Base-by-base conservation (phyloP, 2,797 vertebrate species). In the Silurus aristotelis region DNA sequence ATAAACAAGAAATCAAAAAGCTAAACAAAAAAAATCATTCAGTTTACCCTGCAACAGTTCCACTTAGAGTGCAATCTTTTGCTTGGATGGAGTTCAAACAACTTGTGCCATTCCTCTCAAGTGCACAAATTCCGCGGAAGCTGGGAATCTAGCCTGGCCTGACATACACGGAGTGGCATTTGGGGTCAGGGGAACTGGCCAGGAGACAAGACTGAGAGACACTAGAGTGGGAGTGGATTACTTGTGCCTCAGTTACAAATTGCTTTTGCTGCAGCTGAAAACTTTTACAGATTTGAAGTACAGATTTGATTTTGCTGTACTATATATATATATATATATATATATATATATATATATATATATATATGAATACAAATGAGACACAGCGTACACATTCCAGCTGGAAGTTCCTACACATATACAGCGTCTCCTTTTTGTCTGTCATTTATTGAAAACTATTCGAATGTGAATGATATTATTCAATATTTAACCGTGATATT, bases 151-250 rank as follows among this genome's bases (percentile, higher is more conserved):
- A 66, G 85, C 31, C 76, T 58, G 52, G 63, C 19, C 80, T 38
- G 70, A 81, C 76, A 81, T 52, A 48, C 70, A 61, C 84, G 58
- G 85, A 82, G 79, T 84, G 83, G 85, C 60, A 82, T 82, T 46
- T 58, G 10, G 80, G 86, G 83, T 85, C 87, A 82, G 27, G 82
- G 77, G 83, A 82, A 85, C 85, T 80, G 70, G 83, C 56, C 9
- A 73, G 61, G 20, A 66, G 14, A 48, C 52, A 19, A 86, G 85
- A 86, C 60, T 43, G 68, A 83, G 82, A 84, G 84, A 80, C 66
- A 31, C 71, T 87, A 79, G 81, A 84, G 56, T 82, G 84, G 78
- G 77, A 88, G 84, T 87, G 87, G 87, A 87, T 88, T 88, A 86
- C 80, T 80, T 83, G 86, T 86, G 85, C 79, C 78, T 84, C 64